Base-by-base conservation (phyloP, 2,113 vertebrate species). In the Uropsilus gracilis region DNA sequence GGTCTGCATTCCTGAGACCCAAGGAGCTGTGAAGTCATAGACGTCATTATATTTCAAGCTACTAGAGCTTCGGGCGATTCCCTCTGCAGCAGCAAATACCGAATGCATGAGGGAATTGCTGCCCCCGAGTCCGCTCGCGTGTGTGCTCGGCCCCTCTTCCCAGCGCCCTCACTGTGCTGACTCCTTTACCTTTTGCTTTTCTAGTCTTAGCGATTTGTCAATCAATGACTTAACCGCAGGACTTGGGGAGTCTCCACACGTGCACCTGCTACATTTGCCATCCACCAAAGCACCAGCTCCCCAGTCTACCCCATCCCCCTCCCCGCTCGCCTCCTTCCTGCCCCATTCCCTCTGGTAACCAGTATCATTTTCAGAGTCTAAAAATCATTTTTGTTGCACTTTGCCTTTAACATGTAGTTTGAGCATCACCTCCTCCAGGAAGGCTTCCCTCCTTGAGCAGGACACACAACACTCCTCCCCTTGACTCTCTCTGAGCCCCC, bases 351-450 rank as follows among this genome's bases (percentile, higher is more conserved):
- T 63, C 61, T 32, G 10, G 30, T 55, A 55, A 55, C 50, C 50
- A 22, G 53, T 22, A 7, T 55, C 1, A 6, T 55, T 55, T 55
- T 55, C 20, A 55, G 50, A 53, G 53, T 55, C 20, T 6, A 55
- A 53, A 50, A 55, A 55, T 6, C 22, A 22, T 55, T 55, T 7
- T 55, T 55, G 7, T 55, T 55, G 53, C 20, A 6, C 8, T 73
- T 73, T 55, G 16, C 66, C 32, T 68, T 64, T 68, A 73, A 75
- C 66, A 75, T 61, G 48, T 14, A 73, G n/a, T 39, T 77, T 13
- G 42, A 63, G 55, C 26, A 78, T 44, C 77, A 71, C 55, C 71
- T 91, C 55, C 88, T 88, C 88, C 83, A 91, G 76, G 82, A 87
- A 95, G 88, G 63, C 83, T 64, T 78, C 72, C 72, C 75, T 72